A percentile compares a stretch with the other conserved stretches of the same genome.
These are phyloP conservation scores for Silurus aristotelis DNA, from an alignment of 2,797 vertebrate genomes.

Conservation along the genomic window DNA sequence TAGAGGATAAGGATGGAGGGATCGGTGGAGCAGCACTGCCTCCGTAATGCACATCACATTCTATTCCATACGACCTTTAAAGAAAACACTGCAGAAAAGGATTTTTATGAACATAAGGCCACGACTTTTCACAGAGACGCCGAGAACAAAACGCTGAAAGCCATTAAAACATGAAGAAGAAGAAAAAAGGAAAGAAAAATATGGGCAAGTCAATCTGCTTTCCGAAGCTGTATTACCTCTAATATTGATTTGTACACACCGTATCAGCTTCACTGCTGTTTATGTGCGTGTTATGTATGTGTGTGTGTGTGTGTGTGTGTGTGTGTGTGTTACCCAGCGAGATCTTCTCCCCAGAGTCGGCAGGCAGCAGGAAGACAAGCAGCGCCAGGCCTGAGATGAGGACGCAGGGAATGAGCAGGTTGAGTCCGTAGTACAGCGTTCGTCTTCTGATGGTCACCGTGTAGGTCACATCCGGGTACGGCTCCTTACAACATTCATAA, in stretches of 20 bases:
- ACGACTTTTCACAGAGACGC: not conserved
- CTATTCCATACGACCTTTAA: not conserved
- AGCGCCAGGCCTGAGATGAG: constrained; percentile 89
- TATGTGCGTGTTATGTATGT: not conserved
- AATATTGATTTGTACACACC: not conserved
- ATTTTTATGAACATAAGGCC: not conserved
- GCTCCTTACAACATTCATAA: constrained; percentile 91
- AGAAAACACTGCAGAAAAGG: not conserved
- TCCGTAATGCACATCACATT: not conserved
- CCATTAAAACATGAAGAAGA: not conserved
- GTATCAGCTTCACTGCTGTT: not conserved
- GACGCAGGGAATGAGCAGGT: constrained; percentile 89
- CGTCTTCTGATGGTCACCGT: constrained; percentile 88
- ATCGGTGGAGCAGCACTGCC: not conserved
- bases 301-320: constrained; percentile 11
- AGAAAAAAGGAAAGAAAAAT: no score
- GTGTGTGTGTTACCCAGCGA: constrained; percentile 78
- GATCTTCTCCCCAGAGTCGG: constrained; percentile 93
- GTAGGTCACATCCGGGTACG: constrained; percentile 89
- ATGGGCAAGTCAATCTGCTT: not conserved
- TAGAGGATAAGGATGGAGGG: no score
- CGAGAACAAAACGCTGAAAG: not conserved
- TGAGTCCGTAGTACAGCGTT: constrained; percentile 89
- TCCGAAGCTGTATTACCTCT: not conserved
- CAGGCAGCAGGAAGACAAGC: constrained; percentile 89